Evolutionary conservation across 92 coral and sea anemone genomes (phyloP), one percentile per base, ranked within the genome.

Genomic region (Plumapathes pennacea): DNA sequence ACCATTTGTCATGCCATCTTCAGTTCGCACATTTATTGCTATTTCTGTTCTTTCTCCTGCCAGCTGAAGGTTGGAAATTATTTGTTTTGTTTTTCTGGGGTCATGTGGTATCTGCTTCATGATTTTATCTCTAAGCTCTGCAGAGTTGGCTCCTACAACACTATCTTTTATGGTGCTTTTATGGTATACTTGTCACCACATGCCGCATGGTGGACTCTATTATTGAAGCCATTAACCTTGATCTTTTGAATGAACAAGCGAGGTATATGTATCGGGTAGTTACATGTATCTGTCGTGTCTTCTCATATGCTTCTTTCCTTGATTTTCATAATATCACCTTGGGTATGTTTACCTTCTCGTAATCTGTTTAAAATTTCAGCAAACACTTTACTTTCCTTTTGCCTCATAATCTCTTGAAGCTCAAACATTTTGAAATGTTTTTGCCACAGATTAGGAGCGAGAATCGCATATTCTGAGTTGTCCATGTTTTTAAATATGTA

Each of bases 401-500:
- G 80, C 57, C 72, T 64, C 72, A 72, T 72, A 24, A 67, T 67
- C 37, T 40, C 53, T 24, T 62, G 27, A 11, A 63, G 43, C 46
- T 73, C 72, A 63, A 62, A 40, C 81, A 50, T 62, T 41, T 53
- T 53, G 40, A 62, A 73, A 38, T 73, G 64, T 27, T 73, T 32
- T 44, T 57, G 32, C 67, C 76, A 69, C 30, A 69, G 25, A 46
- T 34, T 55, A 23, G 76, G 64, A 34, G 76, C 60, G 33, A 53
- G 60, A 12, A 53, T 63, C 12, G 76, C 76, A 76, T 64, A 67
- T 21, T 57, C 83, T 15, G 46, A 46, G 10, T 30, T 76, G 59
- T 57, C 56, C 31, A 71, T 31, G 50, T 72, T 48, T 67, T 84
- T 77, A 31, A 84, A 84, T 62, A 83, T 70, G 60, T 69, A 75